Evolutionary conservation across 1,140 invertebrate genomes (phyloP).

Genomic region (Cydia splendana): DNA sequence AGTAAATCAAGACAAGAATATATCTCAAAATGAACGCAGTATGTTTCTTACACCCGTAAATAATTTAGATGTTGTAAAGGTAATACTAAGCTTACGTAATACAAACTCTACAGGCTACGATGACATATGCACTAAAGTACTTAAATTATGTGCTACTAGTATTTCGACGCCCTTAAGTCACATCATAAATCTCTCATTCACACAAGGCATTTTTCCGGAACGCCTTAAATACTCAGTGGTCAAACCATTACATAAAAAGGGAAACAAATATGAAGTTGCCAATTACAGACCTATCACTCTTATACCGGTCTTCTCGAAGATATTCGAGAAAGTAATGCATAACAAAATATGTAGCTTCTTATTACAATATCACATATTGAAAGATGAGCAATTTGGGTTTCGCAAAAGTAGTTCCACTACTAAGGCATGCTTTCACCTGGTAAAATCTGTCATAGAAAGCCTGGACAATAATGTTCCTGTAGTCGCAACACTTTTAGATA

Average conservation of each 20-base stretch:
- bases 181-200: slow-evolving; percentile 5
- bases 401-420: slow-evolving; percentile 12
- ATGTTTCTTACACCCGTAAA: no score
- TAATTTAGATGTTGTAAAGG: no score
- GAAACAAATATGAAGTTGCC: neutral
- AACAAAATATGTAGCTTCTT: slow-evolving; percentile 5
- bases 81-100: neutral
- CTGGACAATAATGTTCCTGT: slow-evolving; percentile 14
- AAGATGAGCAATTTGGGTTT: neutral
- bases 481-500: slow-evolving; percentile 7
- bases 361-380: neutral
- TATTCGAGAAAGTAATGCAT: slow-evolving; percentile 28
- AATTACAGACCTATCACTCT: slow-evolving; percentile 17
- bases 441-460: slow-evolving; percentile 11
- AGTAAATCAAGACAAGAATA: no score
- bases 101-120: slow-evolving; percentile 21
- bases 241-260: slow-evolving; percentile 14
- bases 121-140: slow-evolving; percentile 2
- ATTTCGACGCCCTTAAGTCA: neutral
- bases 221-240: neutral
- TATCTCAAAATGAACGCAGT: no score
- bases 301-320: slow-evolving; percentile 23
- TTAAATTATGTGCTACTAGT: neutral
- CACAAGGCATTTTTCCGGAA: neutral
- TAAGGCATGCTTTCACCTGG: slow-evolving; percentile 15